Conservation (phyloP, 2,113 vertebrate species). For the Melanerpes aurifrons region DNA sequence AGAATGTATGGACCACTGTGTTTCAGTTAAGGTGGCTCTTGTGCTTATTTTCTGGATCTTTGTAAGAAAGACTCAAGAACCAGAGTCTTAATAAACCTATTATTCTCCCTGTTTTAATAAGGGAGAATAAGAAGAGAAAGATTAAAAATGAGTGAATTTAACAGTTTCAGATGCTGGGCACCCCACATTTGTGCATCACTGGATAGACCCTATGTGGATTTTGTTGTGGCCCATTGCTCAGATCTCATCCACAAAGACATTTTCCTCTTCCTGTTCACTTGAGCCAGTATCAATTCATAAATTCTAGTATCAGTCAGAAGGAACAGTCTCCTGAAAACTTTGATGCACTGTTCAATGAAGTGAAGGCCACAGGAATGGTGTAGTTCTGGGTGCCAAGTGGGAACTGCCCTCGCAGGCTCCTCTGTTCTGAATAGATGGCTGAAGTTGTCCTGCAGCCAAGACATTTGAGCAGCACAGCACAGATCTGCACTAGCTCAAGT, state of each 20-base stretch:
- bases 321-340: neutral
- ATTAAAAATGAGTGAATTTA: neutral
- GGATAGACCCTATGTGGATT: neutral
- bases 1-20: neutral
- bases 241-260: neutral
- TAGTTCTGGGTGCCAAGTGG: neutral
- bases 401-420: neutral
- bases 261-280: neutral
- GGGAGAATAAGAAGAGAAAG: neutral
- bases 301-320: neutral
- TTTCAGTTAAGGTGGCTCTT: neutral
- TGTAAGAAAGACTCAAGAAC: neutral
- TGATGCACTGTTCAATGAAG: neutral
- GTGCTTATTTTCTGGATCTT: neutral
- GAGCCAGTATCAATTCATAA: no score
- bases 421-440: neutral
- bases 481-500: neutral
- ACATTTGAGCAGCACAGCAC: neutral
- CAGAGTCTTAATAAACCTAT: neutral
- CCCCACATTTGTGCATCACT: accelerated
- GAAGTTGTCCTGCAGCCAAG: neutral
- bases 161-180: neutral
- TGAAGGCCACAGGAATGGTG: accelerated
- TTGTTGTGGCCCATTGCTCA: accelerated
- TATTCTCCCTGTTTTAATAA: neutral